These are phyloP conservation scores for Eira barbara DNA, from an alignment of 2,113 vertebrate genomes.

Conservation along the genomic window DNA sequence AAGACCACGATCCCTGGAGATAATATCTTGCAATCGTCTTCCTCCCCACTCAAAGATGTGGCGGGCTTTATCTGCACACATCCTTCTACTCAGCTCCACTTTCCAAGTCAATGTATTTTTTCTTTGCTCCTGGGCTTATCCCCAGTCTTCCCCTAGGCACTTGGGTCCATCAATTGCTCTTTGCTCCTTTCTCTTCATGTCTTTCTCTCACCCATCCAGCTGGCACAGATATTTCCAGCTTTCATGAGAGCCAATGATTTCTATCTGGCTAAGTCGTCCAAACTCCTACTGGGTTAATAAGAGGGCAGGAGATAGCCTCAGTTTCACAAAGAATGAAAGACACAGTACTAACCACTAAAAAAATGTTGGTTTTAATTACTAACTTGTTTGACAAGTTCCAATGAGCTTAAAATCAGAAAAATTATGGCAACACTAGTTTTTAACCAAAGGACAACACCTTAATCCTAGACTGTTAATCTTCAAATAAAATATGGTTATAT, in stretches of 20 bases:
- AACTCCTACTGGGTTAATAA: background rate
- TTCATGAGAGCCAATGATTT: background rate
- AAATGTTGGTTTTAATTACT: background rate
- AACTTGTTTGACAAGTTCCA: background rate
- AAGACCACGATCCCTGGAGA: background rate
- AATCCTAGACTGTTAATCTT: background rate
- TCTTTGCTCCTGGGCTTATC: background rate
- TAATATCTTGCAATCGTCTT: background rate
- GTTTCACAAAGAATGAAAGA: background rate
- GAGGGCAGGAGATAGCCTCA: background rate
- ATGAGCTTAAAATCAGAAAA: conserved; percentile 6
- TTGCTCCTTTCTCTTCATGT: background rate
- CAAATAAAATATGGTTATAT: background rate
- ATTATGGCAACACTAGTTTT: background rate
- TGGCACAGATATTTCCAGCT: background rate
- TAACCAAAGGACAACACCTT: background rate
- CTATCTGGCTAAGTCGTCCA: background rate
- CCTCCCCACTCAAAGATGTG: background rate
- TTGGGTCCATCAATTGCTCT: background rate
- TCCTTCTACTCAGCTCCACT: background rate
- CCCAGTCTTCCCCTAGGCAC: background rate
- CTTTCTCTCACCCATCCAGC: background rate
- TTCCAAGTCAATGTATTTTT: background rate
- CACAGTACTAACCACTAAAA: background rate
- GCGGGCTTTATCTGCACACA: background rate